Evolutionary conservation across 1,140 invertebrate species (phyloP), one percentile per base, ranked within the genome.

Genomic region (Aphis craccivora): DNA sequence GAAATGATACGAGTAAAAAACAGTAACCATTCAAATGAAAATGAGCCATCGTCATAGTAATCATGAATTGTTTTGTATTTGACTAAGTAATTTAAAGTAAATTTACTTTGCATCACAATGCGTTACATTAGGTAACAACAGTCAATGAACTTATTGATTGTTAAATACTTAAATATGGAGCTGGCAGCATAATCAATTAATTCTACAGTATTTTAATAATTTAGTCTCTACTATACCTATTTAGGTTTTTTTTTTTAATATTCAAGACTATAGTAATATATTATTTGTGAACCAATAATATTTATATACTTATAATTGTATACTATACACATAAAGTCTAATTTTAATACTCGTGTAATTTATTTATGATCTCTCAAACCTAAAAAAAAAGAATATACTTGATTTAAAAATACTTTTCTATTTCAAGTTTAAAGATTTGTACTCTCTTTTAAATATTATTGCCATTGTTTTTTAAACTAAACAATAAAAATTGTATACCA

Each of bases 1-100:
- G 95, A 96, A 94, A 95, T 96, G 43, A 96, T 96, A 18, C 94
- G 94, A n/a, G 94, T 95, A 93, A 81, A 35, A 92, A 83, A 93
- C 11, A 93, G 25, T 84, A 83, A 83, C 30, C 60, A 91, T 14
- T 76, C 67, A 81, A 86, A 93, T 86, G 91, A 55, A 84, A 51
- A 93, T 30, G 20, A 91, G 23, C 40, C 89, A 35, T 67, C 89
- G 67, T 90, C 55, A 67, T 90, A 90, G 37, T 67, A 14, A 40
- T 89, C 2, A 9, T 90, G 9, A 60, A 43, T 67, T 51, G 6
- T 43, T 90, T 90, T 45, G 37, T 60, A 90, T 43, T 90, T 43
- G 25, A 48, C 18, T 90, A 67, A 67, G 88, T 23, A 55, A 8
- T 37, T 55, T 40, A 55, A 89, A 89, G 23, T 37, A 25, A 89